Evolutionary conservation across 2,888 invertebrate species (phyloP), one percentile per base, ranked within the genome.

Genomic region (Linyphia triangularis): DNA sequence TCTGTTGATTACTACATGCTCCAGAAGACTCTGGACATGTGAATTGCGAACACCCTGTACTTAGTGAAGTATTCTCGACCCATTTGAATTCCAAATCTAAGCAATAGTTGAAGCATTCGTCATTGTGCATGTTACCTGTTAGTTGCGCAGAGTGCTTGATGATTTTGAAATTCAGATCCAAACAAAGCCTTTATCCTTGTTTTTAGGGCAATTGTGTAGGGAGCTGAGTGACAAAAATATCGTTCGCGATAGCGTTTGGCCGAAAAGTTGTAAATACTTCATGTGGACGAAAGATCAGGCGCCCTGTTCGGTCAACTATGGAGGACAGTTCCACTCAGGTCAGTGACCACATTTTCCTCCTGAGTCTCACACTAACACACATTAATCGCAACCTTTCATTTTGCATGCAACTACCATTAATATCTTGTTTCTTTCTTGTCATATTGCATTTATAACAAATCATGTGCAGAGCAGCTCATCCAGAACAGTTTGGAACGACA

Each of bases 201-300:
- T 86, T 51, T 86, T 86, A 86, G 86, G 86, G 86, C 86, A 86
- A 59, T 86, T 86, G 75, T 86, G 86, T 86, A 86, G 86, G 86
- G 86, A 86, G 86, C 86, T 86, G 86, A 86, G 81, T 81, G 86
- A 86, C 81, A 86, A 86, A 86, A 86, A 86, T 86, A 86, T 86
- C 81, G 86, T 86, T 73, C 86, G 86, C 86, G 86, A 86, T 86
- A 86, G 86, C 67, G 86, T 86, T 75, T 86, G 86, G 86, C 86
- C 86, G 86, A 86, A 86, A 86, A 86, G 86, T 86, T 86, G 86
- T 86, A 86, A 86, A 86, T 86, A 86, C 86, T 86, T 86, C 86
- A 86, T 86, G 86, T 86, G 86, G 86, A 86, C 86, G 65, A 86
- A 86, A 86, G 86, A 86, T 81, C 86, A 86, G 73, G 72, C 65